Percentiles rank a stretch among this genome's conserved stretches.
Conservation (phyloP, 2,888 invertebrate species). For the Sarcophaga variegata region DNA sequence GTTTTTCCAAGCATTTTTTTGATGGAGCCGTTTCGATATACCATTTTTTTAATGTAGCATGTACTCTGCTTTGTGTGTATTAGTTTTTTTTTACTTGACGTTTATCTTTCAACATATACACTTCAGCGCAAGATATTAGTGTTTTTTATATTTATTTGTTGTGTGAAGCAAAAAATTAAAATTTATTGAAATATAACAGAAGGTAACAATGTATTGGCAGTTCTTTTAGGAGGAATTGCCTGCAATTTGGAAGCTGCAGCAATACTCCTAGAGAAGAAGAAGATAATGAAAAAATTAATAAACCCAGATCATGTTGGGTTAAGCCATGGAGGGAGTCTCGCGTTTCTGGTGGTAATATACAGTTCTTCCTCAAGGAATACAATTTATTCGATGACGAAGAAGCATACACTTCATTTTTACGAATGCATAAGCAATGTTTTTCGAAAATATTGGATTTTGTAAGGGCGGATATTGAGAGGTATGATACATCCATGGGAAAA, state of each 20-base stretch:
- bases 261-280: not conserved
- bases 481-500: too few species aligned
- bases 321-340: conserved; percentile 21
- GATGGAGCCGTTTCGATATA: conserved; percentile 39
- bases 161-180: too few species aligned
- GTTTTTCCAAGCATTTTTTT: conserved; percentile 40
- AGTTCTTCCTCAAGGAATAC: conserved; percentile 28
- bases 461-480: too few species aligned
- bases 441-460: not conserved
- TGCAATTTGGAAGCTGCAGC: too few species aligned
- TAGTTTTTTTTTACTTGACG: too few species aligned
- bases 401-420: conserved; percentile 23
- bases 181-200: too few species aligned
- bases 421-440: conserved; percentile 3
- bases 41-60: conserved; percentile 7
- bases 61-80: too few species aligned
- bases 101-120: too few species aligned
- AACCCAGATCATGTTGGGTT: conserved; percentile 32
- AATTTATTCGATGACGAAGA: conserved; percentile 9
- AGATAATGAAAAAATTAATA: not conserved
- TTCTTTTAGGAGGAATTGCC: too few species aligned
- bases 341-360: conserved; percentile 25
- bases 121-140: too few species aligned
- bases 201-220: too few species aligned
- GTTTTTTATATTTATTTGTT: too few species aligned